Evolutionary conservation across 2,888 invertebrate species (phyloP).

Genomic region (Atrina japonica): DNA sequence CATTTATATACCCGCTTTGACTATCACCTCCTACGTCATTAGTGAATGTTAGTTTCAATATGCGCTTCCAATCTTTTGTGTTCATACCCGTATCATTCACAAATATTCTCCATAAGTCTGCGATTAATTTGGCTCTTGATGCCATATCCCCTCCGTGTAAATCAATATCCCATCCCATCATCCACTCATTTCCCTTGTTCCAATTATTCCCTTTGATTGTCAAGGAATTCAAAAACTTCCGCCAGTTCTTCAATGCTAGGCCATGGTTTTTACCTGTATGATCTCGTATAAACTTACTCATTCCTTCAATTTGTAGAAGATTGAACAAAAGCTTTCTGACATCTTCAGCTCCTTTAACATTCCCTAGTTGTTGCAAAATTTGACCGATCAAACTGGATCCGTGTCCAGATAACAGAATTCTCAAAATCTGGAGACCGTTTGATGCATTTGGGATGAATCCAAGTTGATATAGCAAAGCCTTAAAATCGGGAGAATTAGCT

Average conservation of each 20-base stretch:
- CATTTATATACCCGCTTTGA: slow-evolving; percentile 6
- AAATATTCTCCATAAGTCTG: slow-evolving; percentile 39
- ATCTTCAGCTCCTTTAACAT: slow-evolving; percentile 21
- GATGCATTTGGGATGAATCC: slow-evolving; percentile 59
- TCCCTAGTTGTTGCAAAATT: slow-evolving; percentile 47
- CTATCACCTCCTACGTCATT: background rate
- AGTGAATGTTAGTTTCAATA: slow-evolving; percentile 20
- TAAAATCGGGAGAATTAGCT: slow-evolving; percentile 56
- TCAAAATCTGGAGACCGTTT: slow-evolving; percentile 55
- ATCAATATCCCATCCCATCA: slow-evolving; percentile 15
- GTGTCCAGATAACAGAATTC: slow-evolving; percentile 55
- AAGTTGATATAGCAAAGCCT: slow-evolving; percentile 54
- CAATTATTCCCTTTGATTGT: slow-evolving; percentile 33
- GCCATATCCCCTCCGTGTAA: slow-evolving; percentile 10
- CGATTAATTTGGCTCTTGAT: slow-evolving; percentile 20
- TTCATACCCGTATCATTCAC: slow-evolving; percentile 28
- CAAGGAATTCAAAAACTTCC: slow-evolving; percentile 46
- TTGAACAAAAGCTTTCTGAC: slow-evolving; percentile 28
- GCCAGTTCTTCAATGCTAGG: slow-evolving; percentile 50
- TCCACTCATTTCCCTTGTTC: slow-evolving; percentile 27
- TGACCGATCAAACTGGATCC: slow-evolving; percentile 47
- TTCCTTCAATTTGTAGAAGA: slow-evolving; percentile 45
- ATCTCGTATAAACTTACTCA: slow-evolving; percentile 46
- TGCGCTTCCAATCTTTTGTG: slow-evolving; percentile 10
- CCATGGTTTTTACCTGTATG: slow-evolving; percentile 35